Evolutionary conservation across 2,888 invertebrate genomes (phyloP), one percentile per base, ranked within the genome.

Genomic region (Aphodius granarius): DNA sequence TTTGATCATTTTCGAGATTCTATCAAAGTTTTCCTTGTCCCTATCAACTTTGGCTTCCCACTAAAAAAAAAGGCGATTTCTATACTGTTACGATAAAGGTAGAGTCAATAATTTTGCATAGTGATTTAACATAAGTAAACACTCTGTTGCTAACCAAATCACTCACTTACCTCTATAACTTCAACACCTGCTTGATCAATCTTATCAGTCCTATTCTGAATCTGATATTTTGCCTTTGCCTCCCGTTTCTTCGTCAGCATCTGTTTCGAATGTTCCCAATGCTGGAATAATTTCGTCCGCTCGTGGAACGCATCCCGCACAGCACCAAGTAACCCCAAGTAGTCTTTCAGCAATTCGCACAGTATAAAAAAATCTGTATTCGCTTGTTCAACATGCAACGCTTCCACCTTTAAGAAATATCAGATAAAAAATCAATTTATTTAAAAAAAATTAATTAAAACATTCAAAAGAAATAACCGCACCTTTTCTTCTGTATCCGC

Each of bases 41-140:
- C 97, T 92, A 83, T 98, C 97, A n/a, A 98, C 97, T 88, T 97
- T 97, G 0, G 94, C 90, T 86, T 98, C 97, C 97, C 97, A 97
- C 94, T 97, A 84, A 85, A 70, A 74, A n/a, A n/a, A n/a, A n/a
- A n/a, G n/a, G n/a, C n/a, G n/a, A n/a, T n/a, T n/a, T n/a, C 16
- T 1, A 18, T 13, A 20, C 6, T 0, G 3, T 19, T 72, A 18
- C 13, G 2, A 72, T 63, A 3, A 72, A 16, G 63, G 9, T n/a
- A 72, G 17, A n/a, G 15, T n/a, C 17, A 71, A 71, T 19, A 3
- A 9, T 23, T 71, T 21, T 23, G 23, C 9, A 23, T 5, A 23
- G 23, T 23, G 5, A 23, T 23, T 9, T 9, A n/a, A 17, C 2
- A 21, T 1, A 71, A 21, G 1, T 70, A 70, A 17, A 70, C 17